Base-by-base conservation (phyloP, 1,140 invertebrate genomes). In the Branchinecta lindahli region DNA sequence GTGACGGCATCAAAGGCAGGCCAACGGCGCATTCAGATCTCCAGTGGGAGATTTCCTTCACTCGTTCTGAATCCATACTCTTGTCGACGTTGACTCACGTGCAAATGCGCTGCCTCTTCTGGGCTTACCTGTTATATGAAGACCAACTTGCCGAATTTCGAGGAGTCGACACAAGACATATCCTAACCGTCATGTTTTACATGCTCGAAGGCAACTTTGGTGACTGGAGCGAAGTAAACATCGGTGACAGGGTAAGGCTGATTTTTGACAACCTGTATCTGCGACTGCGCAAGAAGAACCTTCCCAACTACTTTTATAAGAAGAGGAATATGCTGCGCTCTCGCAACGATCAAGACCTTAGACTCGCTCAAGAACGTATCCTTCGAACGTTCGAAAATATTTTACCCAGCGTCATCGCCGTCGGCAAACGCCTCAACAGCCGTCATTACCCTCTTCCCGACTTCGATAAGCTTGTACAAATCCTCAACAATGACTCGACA, bases 151-250 rank as follows among this genome's bases (percentile, higher is more conserved):
- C 85, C 73, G 83, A 83, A 0, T 76, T 80, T 0, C 76, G 82
- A 46, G 78, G 82, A 33, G 76, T 79, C 12, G 81, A 81, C 75
- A 79, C 83, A 0, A 83, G 85, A 69, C 88, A 91, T 75, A 82
- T 91, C n/a, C 83, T 86, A 69, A 86, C 85, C 69, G 84, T 87
- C 74, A 76, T 91, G n/a, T 90, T 88, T 75, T 89, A 86, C 86
- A 82, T 89, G 77, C 86, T 87, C 72, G 88, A 91, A 76, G 73
- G 80, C 44, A 83, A 86, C 72, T 83, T 84, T 44, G 81, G 81
- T 4, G 84, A 81, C 66, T 90, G 87, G 88, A 81, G 85, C 0
- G 85, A 89, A 72, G 83, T 86, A 76, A 79, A 84, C 47, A 78
- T 88, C 0, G 88, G 88, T 15, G 83, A 85, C 73, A 18, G 44